Evolutionary conservation across 2,888 invertebrate genomes (phyloP).

Genomic region (Aphrophora alni): DNA sequence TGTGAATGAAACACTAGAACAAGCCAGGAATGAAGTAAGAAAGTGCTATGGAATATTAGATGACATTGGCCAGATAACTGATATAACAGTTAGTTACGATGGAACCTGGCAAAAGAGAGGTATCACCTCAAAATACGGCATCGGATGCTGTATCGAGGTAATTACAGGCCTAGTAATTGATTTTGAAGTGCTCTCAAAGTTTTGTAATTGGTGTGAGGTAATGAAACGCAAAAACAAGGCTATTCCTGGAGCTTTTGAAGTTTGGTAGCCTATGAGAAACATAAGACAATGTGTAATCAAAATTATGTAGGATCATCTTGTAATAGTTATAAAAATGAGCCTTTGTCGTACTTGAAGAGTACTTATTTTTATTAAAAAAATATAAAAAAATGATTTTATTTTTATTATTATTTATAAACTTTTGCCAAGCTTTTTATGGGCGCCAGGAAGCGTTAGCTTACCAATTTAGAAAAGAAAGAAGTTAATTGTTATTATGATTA

Average conservation of each 20-base stretch:
- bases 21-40: not conserved
- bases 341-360: too few species aligned
- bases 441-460: too few species aligned
- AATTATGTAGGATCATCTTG: constrained; percentile 45
- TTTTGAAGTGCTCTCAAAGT: constrained; percentile 43
- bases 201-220: constrained; percentile 43
- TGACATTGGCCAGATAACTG: not conserved
- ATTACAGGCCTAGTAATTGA: constrained; percentile 45
- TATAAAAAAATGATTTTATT: too few species aligned
- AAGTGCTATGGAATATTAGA: not conserved
- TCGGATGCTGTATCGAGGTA: constrained; percentile 44
- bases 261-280: constrained; percentile 44
- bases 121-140: constrained; percentile 44
- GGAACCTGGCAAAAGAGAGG: too few species aligned
- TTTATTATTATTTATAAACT: too few species aligned
- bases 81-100: constrained; percentile 43
- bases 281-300: constrained; percentile 36
- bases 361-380: too few species aligned
- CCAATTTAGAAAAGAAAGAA: too few species aligned
- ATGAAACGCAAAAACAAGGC: constrained; percentile 33
- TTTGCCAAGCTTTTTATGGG: too few species aligned
- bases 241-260: constrained; percentile 38
- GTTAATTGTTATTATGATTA: too few species aligned
- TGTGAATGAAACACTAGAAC: not conserved
- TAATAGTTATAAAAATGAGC: too few species aligned